Evolutionary conservation across 2,888 invertebrate genomes (phyloP).

Genomic region (Cybosia mesomella): DNA sequence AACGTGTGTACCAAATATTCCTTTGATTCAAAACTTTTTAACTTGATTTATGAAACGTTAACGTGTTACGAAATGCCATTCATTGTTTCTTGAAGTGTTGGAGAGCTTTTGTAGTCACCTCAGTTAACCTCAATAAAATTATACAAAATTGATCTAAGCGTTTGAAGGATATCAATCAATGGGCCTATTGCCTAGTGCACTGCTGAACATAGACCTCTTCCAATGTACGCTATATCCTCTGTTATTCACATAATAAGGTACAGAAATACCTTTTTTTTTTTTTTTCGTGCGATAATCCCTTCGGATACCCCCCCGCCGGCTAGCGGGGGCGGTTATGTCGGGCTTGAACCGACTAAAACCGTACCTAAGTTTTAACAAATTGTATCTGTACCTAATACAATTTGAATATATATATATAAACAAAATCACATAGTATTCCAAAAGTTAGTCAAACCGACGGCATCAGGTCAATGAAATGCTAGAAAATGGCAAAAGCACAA

Average conservation of each 20-base stretch:
- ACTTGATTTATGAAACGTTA: too few relatives aligned
- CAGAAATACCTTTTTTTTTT: too few relatives aligned
- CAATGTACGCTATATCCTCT: background rate
- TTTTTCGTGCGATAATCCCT: too few relatives aligned
- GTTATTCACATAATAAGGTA: background rate
- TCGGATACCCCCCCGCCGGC: too few relatives aligned
- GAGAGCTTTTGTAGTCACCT: too few relatives aligned
- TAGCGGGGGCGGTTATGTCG: too few relatives aligned
- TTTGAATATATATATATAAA: too few relatives aligned
- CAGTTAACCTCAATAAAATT: background rate
- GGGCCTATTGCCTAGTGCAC: background rate
- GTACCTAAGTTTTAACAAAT: too few relatives aligned
- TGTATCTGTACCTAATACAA: too few relatives aligned
- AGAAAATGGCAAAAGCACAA: constrained; percentile 23
- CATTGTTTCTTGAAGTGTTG: too few relatives aligned
- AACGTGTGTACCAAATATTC: background rate
- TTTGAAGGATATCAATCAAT: background rate
- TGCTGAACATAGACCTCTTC: background rate
- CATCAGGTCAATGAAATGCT: constrained; percentile 17
- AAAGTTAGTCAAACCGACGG: background rate
- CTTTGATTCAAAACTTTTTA: background rate
- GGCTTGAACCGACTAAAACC: too few relatives aligned
- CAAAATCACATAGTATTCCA: background rate
- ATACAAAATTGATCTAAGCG: background rate
- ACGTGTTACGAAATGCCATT: too few relatives aligned